Evolutionary conservation across 2,113 vertebrate genomes (phyloP).

Genomic region (Desmodus rotundus): DNA sequence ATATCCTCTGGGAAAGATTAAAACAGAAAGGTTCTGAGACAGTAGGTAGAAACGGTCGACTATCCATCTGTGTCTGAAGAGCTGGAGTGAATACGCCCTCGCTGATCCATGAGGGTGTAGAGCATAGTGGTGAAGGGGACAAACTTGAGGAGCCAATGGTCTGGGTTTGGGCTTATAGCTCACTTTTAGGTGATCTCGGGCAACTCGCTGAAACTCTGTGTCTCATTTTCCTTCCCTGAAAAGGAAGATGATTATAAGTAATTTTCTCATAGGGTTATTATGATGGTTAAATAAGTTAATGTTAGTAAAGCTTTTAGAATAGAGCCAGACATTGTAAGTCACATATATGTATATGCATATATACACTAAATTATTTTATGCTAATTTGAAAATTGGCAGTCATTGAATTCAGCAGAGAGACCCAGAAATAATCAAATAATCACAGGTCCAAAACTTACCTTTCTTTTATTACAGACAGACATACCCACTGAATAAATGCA

Average conservation of each 20-base stretch:
- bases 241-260: not conserved
- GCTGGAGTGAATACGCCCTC: not conserved
- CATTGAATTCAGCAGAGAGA: not conserved
- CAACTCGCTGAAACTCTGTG: not conserved
- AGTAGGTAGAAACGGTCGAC: not conserved
- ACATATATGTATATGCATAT: not conserved
- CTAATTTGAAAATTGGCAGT: not conserved
- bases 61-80: not conserved
- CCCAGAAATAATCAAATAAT: not conserved
- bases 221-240: not conserved
- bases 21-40: not conserved
- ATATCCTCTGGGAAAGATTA: too few species aligned
- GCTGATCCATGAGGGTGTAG: not conserved
- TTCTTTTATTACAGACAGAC: not conserved
- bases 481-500: not conserved
- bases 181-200: not conserved
- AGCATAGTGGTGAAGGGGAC: accelerated
- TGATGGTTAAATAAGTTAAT: not conserved
- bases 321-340: not conserved
- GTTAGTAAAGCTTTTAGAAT: not conserved
- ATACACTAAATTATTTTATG: not conserved
- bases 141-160: not conserved
- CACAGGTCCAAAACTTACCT: not conserved
- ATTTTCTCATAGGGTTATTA: not conserved
- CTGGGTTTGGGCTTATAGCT: not conserved